A percentile compares a stretch with the other conserved stretches of the same genome.
Evolutionary conservation across 2,888 invertebrate species (phyloP).

Genomic region (Lithophane leautieri): DNA sequence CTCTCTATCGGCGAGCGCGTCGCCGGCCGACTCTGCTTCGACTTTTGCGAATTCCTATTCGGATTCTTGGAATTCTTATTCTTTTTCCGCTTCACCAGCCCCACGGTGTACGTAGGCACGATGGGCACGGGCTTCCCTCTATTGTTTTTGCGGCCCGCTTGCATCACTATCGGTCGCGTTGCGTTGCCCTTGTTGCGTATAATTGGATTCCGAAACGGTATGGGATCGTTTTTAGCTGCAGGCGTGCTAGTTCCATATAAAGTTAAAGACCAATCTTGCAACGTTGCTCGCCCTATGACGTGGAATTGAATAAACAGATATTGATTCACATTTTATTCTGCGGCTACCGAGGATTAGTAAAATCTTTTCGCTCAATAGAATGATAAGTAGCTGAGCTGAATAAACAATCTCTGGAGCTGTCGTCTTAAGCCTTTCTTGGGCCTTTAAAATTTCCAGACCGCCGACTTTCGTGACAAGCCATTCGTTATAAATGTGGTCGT

Average conservation of each 20-base stretch:
- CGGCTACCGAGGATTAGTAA: slow-evolving; percentile 39
- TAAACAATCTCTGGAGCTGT: slow-evolving; percentile 58
- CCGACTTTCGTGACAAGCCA: slow-evolving; percentile 62
- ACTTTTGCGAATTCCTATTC: slow-evolving; percentile 87
- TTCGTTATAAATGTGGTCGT: slow-evolving; percentile 61
- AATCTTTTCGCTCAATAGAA: slow-evolving; percentile 50
- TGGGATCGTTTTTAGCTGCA: slow-evolving; percentile 91
- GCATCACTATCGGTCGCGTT: slow-evolving; percentile 85
- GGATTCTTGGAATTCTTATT: slow-evolving; percentile 90
- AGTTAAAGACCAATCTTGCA: slow-evolving; percentile 98
- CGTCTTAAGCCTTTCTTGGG: slow-evolving; percentile 50
- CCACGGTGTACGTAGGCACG: slow-evolving; percentile 86
- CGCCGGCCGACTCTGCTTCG: slow-evolving; percentile 89
- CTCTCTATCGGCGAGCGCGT: slow-evolving; percentile 89
- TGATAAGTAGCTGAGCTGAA: slow-evolving; percentile 49
- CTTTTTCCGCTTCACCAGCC: slow-evolving; percentile 88
- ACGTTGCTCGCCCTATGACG: slow-evolving; percentile 94
- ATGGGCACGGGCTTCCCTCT: slow-evolving; percentile 83
- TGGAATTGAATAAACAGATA: slow-evolving; percentile 69
- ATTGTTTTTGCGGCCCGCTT: slow-evolving; percentile 84
- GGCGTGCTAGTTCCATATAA: slow-evolving; percentile 96
- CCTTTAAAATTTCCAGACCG: slow-evolving; percentile 53
- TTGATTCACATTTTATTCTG: slow-evolving; percentile 57
- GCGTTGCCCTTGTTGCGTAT: slow-evolving; percentile 84
- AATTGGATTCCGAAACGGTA: slow-evolving; percentile 88